Percentiles rank a stretch among this genome's conserved stretches.
These are phyloP conservation scores for Procavia capensis DNA, from an alignment of 2,113 vertebrate species.

Conservation along the genomic window DNA sequence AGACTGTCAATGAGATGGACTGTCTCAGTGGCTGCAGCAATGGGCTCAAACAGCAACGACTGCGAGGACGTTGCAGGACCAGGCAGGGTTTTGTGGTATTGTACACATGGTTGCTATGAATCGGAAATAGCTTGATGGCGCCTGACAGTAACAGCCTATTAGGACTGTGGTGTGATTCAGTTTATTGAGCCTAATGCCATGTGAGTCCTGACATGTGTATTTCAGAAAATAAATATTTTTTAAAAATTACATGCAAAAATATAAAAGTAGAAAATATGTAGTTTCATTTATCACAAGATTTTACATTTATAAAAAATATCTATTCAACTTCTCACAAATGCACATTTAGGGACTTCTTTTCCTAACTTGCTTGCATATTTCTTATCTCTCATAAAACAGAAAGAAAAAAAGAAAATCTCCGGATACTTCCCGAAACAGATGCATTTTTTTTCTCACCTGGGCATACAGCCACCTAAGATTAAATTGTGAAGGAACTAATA, in stretches of 20 bases:
- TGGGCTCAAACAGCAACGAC: too few relatives aligned
- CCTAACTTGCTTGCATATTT: constrained; percentile 32
- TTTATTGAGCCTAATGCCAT: not conserved
- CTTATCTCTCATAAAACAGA: constrained; percentile 61
- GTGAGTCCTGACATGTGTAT: not conserved
- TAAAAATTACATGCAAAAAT: constrained; percentile 17
- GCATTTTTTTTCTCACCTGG: constrained; percentile 55
- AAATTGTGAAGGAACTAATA: constrained; percentile 53
- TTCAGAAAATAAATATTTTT: constrained; percentile 18
- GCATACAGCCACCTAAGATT: constrained; percentile 69
- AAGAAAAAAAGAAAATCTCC: constrained; percentile 50
- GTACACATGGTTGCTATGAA: too few relatives aligned
- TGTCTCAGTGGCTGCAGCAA: too few relatives aligned
- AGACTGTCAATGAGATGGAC: too few relatives aligned
- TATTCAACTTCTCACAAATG: constrained; percentile 2
- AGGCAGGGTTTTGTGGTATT: too few relatives aligned
- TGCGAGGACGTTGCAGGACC: too few relatives aligned
- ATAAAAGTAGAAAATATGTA: constrained; percentile 19
- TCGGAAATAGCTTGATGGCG: too few relatives aligned
- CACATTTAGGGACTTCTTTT: not conserved
- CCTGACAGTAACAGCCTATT: not conserved
- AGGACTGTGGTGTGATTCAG: not conserved
- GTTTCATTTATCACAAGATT: constrained; percentile 7
- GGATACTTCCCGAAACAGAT: constrained; percentile 43
- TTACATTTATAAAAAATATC: not conserved